A percentile compares a stretch with the other conserved stretches of the same genome.
These are phyloP conservation scores for Microplitis demolitor DNA, from an alignment of 1,140 invertebrate genomes.

Conservation along the genomic window DNA sequence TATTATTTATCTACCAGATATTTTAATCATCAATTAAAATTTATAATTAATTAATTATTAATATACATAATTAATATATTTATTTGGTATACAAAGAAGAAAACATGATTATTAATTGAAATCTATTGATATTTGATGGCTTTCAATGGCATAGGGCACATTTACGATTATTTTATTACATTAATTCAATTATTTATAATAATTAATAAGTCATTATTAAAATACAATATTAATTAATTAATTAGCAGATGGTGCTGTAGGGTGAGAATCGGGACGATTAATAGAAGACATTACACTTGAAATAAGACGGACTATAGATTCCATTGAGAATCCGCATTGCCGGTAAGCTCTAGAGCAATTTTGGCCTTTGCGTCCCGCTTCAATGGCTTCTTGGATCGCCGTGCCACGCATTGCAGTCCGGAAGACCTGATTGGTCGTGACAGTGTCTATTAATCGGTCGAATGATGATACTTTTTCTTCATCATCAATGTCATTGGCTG, in stretches of 20 bases:
- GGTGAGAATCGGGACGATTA: conserved; percentile 24
- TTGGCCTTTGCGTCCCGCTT: conserved; percentile 62
- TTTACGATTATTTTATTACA: conserved; percentile 3
- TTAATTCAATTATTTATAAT: background rate
- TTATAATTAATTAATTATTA: no score
- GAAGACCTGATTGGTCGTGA: conserved; percentile 73
- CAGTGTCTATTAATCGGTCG: conserved; percentile 69
- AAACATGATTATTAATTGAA: background rate
- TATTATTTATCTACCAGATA: no score
- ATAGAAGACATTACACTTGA: conserved; percentile 41
- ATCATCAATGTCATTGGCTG: conserved; percentile 49
- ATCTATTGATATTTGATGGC: conserved; percentile 19
- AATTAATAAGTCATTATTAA: background rate
- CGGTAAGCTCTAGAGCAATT: conserved; percentile 50
- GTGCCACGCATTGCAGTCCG: conserved; percentile 76
- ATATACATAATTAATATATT: no score
- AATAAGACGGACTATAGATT: conserved; percentile 47
- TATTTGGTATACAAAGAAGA: background rate
- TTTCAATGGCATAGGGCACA: conserved; percentile 13
- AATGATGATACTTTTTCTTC: conserved; percentile 69
- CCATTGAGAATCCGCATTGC: conserved; percentile 54
- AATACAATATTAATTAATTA: background rate
- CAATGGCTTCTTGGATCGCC: conserved; percentile 74
- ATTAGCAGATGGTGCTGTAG: conserved; percentile 26
- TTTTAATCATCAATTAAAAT: no score